Conservation (phyloP, 2,113 vertebrate species). For the Meles meles region DNA sequence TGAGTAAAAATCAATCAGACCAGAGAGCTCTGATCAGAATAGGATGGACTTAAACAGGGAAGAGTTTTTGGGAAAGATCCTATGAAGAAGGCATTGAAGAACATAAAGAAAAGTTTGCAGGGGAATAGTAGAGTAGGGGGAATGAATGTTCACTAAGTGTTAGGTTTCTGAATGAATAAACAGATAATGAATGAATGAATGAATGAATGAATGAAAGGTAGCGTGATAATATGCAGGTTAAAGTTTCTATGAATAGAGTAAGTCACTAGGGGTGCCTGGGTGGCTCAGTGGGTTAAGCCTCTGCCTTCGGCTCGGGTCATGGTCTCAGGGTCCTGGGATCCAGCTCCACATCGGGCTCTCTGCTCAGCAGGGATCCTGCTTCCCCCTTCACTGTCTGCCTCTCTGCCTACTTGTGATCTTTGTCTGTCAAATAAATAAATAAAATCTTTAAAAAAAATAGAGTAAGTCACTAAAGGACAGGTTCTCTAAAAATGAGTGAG, state of each 20-base stretch:
- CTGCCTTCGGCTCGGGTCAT: too few relatives aligned
- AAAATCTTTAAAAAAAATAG: too few relatives aligned
- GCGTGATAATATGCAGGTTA: neutral
- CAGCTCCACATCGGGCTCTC: too few relatives aligned
- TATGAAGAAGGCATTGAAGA: neutral
- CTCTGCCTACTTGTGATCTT: too few relatives aligned
- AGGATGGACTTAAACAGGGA: neutral
- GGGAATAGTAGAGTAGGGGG: neutral
- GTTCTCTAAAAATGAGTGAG: neutral
- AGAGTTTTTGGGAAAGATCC: neutral
- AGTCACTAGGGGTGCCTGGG: too few relatives aligned
- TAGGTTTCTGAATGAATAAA: neutral
- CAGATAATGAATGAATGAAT: neutral
- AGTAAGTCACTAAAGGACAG: neutral
- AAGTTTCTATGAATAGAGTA: neutral
- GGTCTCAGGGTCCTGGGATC: too few relatives aligned
- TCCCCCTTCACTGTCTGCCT: too few relatives aligned
- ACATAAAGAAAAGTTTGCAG: neutral
- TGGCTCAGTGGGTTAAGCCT: too few relatives aligned
- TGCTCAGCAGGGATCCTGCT: too few relatives aligned
- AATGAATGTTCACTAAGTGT: neutral
- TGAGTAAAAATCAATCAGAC: neutral
- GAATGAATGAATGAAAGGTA: neutral
- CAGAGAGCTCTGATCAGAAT: neutral
- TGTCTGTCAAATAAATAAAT: too few relatives aligned